Base-by-base conservation (phyloP, 2,113 vertebrate genomes). In the Clinocottus analis region DNA sequence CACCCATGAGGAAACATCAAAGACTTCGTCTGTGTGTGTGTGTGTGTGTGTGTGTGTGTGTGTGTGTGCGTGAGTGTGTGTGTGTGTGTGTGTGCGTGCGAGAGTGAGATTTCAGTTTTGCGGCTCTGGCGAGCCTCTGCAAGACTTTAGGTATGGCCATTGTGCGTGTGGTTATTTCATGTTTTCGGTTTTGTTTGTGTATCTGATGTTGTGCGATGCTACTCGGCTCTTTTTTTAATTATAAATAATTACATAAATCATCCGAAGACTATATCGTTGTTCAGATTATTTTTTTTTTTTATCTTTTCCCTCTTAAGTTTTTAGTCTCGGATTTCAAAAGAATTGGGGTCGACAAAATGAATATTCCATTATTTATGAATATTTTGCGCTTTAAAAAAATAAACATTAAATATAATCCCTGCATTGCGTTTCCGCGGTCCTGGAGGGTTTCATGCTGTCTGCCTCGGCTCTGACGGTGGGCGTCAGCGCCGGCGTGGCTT, bases 1-100 rank as follows among this genome's bases (percentile, higher is more conserved):
- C 77, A 72, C 83, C 64, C 75, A 85, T 82, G 82, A 93, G 94
- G 90, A 94, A 95, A 96, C 95, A 96, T 96, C 95, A 95, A 97
- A 97, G 94, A 87, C 91, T 96, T 94, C 84, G 69, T 83, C 72
- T 86, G 70, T 83, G 74, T 85, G 80, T 75, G 68, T 69, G 72
- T 74, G 19, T 79, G 39, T 74, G 74, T 76, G 65, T 39, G 63
- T 51, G 41, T n/a, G 27, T 14, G 19, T 35, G 67, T 29, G 63
- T 75, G 75, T 51, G 68, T 43, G 37, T 39, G 37, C 10, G 72
- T 85, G 79, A 72, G 66, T 66, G 71, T 75, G 17, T 80, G 37
- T 75, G 75, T 75, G 67, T 31, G 61, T 43, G 62, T 11, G n/a
- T 5, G 39, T 29, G 66, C 14, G 67, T 67, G 74, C 35, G 61